Base-by-base conservation (phyloP, 1,140 invertebrate species). In the Philopotamus ludificatus region DNA sequence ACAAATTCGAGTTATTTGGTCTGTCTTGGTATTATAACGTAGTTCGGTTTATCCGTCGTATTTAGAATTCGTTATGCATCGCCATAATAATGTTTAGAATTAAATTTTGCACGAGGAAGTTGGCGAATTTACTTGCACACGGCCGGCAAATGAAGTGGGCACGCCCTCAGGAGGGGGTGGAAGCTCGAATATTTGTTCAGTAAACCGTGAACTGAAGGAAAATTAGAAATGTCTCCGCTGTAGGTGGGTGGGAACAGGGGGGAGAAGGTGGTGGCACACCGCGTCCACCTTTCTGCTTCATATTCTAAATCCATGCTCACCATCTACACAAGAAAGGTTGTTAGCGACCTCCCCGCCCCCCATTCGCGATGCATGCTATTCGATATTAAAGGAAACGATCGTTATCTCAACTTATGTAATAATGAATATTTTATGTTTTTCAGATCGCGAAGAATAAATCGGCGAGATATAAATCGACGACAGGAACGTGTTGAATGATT, bases 211-310 rank as follows among this genome's bases (percentile, higher is more conserved):
- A 66, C 68, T 61, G 64, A 70, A 66, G 68, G 64, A 70, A 70
- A 70, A 70, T 70, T 70, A 70, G 68, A 70, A 70, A 70, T 70
- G 65, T 70, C 68, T 70, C 68, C 55, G 61, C 44, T 39, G 22
- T n/a, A n/a, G n/a, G n/a, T n/a, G 22, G 25, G 41, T 42, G 57
- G 51, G 39, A 45, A 62, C 39, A 51, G 60, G 66, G 59, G 65
- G 63, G 53, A 63, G 57, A 58, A 59, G 59, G 49, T 65, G 61
- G 51, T 59, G 49, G 55, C 23, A 25, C 55, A 64, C 66, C 62
- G 62, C 53, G 50, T 28, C 22, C 41, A 44, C 60, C 54, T 65
- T 68, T 62, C 61, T 58, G 64, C 66, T 68, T 68, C 66, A 68
- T 68, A 68, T 69, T 62, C 67, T 51, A 63, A 69, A 69, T 65